Conservation (phyloP, 2,113 vertebrate genomes). For the Sterna hirundo region DNA sequence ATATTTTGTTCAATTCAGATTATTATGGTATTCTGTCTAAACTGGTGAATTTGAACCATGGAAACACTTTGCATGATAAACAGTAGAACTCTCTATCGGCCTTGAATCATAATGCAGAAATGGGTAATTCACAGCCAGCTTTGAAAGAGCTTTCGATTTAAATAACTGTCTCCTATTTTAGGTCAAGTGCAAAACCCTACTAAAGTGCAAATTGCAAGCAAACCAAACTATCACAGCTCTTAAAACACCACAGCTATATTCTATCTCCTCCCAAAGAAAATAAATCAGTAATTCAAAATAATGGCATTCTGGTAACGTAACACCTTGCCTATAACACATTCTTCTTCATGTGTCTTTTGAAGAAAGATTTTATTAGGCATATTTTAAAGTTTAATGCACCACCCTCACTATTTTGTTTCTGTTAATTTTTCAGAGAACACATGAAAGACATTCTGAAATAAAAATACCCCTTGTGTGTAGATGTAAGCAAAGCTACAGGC, state of each 20-base stretch:
- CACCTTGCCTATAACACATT: not conserved
- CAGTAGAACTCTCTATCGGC: not conserved
- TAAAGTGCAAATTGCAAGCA: not conserved
- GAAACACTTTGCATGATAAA: conserved; percentile 21
- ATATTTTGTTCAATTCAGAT: conserved; percentile 16
- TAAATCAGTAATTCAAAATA: not conserved
- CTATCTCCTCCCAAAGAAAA: not conserved
- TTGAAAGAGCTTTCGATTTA: not conserved
- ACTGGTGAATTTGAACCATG: conserved; percentile 4
- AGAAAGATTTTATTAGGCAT: not conserved
- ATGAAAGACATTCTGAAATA: not conserved
- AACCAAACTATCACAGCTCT: not conserved
- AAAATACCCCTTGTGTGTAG: not conserved
- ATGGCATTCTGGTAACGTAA: not conserved
- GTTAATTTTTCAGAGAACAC: conserved; percentile 13
- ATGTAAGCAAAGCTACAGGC: not conserved
- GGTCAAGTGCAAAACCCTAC: conserved; percentile 15
- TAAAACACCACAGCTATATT: not conserved
- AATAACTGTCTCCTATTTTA: not conserved
- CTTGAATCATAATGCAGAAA: conserved; percentile 25
- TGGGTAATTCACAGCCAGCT: not conserved
- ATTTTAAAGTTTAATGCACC: conserved; percentile 18
- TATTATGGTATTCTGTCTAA: not conserved
- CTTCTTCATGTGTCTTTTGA: not conserved
- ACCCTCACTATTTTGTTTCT: not conserved